These are phyloP conservation scores for Anthopleura xanthogrammica DNA, from an alignment of 92 coral and sea anemone genomes.

Conservation along the genomic window DNA sequence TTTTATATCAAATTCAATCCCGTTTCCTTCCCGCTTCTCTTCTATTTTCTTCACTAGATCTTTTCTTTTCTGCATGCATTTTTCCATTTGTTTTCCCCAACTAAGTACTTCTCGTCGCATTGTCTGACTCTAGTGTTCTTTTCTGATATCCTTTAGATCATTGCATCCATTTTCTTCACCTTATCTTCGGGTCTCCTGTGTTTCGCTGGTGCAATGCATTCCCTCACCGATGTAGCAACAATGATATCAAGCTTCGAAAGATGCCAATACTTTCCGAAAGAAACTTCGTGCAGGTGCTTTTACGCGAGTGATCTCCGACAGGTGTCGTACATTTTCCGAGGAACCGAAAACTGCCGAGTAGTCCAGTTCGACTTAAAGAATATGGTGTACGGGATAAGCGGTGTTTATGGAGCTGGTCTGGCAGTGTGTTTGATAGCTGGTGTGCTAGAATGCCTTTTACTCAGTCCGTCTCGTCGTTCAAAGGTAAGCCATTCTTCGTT, in stretches of 20 bases:
- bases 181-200: constrained; percentile 61
- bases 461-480: constrained; percentile 58
- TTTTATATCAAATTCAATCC: no score
- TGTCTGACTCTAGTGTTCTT: not conserved
- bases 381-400: constrained; percentile 89
- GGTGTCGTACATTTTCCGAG: constrained; percentile 82
- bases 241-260: constrained; percentile 71
- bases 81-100: no score
- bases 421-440: constrained; percentile 73
- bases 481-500: constrained; percentile 43
- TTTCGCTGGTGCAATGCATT: constrained; percentile 71
- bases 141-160: constrained; percentile 34
- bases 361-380: constrained; percentile 73
- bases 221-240: constrained; percentile 68
- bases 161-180: constrained; percentile 58
- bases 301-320: constrained; percentile 72
- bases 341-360: constrained; percentile 73
- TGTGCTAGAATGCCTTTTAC: constrained; percentile 55
- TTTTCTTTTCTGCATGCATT: not conserved
- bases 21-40: not conserved
- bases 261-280: constrained; percentile 75
- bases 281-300: constrained; percentile 83
- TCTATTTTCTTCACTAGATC: not conserved
- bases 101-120: not conserved
- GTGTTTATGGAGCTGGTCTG: constrained; percentile 83